Evolutionary conservation across 2,113 vertebrate genomes (phyloP), one percentile per base, ranked within the genome.

Genomic region (Urocitellus parryii): DNA sequence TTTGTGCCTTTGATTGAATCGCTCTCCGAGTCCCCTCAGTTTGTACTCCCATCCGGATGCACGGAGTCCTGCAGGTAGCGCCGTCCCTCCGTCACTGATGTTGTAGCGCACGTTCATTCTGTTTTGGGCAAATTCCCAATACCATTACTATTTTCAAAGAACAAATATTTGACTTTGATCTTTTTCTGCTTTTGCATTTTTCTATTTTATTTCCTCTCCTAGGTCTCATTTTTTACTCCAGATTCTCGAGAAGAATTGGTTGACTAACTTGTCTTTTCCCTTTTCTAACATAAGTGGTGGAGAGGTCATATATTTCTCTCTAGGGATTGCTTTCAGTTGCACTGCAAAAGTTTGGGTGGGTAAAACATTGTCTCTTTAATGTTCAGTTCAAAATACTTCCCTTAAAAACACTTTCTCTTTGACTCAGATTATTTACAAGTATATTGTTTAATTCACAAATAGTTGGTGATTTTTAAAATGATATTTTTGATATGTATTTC

Each of bases 71-170:
- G 1, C 12, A 20, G 13, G 51, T 24, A 45, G 8, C 12, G 45
- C 42, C 22, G 37, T n/a, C 22, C 42, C 27, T 4, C 8, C 58
- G 48, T n/a, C 56, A 20, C 37, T 56, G 7, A 20, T 24, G 17
- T 17, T 39, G 34, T 39, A 45, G 34, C 37, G 27, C 0, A 4
- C 6, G 1, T 17, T 94, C 68, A 24, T 20, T 67, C 32, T 79
- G 29, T 78, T 16, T 78, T 65, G 76, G 16, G 77, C 42, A 32
- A 51, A 74, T 74, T 42, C 53, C 34, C 12, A 42, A 37, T 67
- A 86, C 67, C 74, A 67, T 20, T 29, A 78, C 77, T 61, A 29
- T 83, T 91, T 94, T 88, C 63, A 74, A 95, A 91, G 70, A 91
- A 73, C 70, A 45, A 17, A 24, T 13, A 42, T 90, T 45, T 83